Base-by-base conservation (phyloP, 2,113 vertebrate species). In the Labeo catla region DNA sequence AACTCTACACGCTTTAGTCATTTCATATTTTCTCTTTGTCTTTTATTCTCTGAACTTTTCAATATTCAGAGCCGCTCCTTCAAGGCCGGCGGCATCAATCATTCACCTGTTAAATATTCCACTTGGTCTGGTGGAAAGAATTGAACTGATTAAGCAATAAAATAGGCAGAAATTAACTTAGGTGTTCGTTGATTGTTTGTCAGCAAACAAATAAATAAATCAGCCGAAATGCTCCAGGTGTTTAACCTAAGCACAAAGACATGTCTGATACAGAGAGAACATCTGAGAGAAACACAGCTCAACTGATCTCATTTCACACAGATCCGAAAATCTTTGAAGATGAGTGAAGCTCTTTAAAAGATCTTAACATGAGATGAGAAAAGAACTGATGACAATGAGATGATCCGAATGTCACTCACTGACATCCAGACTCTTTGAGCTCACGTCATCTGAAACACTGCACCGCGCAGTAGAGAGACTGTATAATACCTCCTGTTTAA, bases 31-130 rank as follows among this genome's bases (percentile, higher is more conserved):
- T 76, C 12, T 49, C 39, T 23, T 74, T 23, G 11, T 45, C 72
- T 74, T 76, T 28, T 76, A 76, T 49, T 50, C 72, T 2, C 45
- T 23, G 45, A 76, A 76, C 45, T 28, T 49, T 76, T 50, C 12
- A 28, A 76, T 50, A 50, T 76, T 50, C 45, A 76, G n/a, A 76
- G n/a, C n/a, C 3, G 21, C 45, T 49, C 43, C n/a, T 47, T 74
- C 19, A 49, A 49, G 72, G 45, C 45, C 2, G 16, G 2, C 21
- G 10, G 21, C 72, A 76, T 76, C 49, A 50, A 49, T 47, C 12
- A 15, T 76, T 76, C 45, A 76, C 45, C 45, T 76, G 72, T 49
- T 50, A 76, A 76, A 76, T 50, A 76, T 8, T 76, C 11, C 6
- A 15, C 45, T 76, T 8, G 45, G n/a, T 21, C 45, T 7, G 2